phyloP scores from a whole-genome alignment of 2,888 invertebrate genomes.

The Apodemia zela region DNA sequence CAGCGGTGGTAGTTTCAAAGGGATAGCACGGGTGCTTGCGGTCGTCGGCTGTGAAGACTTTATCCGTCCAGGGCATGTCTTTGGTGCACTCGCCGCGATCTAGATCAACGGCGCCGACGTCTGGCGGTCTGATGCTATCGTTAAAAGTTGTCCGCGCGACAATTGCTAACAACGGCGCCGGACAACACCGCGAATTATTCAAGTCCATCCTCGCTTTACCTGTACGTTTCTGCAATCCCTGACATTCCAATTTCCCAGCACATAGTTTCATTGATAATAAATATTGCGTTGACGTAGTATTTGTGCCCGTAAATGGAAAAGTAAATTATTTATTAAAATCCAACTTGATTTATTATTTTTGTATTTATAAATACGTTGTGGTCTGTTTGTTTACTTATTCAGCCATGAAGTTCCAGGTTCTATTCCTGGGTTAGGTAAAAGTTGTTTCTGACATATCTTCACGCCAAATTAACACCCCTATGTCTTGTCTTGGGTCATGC shows the following conservation, averaged over 20 bases:
- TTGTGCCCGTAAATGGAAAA: background rate
- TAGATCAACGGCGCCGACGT: conserved; percentile 67
- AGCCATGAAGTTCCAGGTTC: too few species aligned
- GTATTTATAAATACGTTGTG: too few species aligned
- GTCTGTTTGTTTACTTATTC: too few species aligned
- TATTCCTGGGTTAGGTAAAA: too few species aligned
- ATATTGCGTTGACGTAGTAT: background rate
- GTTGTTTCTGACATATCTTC: too few species aligned
- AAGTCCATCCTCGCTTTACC: conserved; percentile 44
- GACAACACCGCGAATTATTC: conserved; percentile 68
- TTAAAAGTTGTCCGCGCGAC: conserved; percentile 61
- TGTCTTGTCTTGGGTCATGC: too few species aligned
- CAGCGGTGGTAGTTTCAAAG: conserved; percentile 53
- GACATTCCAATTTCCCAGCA: conserved; percentile 37
- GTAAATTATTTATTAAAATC: too few species aligned
- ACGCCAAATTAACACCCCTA: too few species aligned
- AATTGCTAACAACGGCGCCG: conserved; percentile 71
- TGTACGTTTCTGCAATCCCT: conserved; percentile 42
- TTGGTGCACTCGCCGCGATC: conserved; percentile 66
- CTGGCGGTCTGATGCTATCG: conserved; percentile 66
- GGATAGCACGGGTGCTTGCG: conserved; percentile 52
- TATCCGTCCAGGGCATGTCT: conserved; percentile 70
- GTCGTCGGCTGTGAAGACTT: conserved; percentile 65
- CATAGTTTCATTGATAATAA: conserved; percentile 10
- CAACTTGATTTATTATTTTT: too few species aligned